phyloP scores from a whole-genome alignment of 1,140 invertebrate species.

The Asbolus verrucosus region DNA sequence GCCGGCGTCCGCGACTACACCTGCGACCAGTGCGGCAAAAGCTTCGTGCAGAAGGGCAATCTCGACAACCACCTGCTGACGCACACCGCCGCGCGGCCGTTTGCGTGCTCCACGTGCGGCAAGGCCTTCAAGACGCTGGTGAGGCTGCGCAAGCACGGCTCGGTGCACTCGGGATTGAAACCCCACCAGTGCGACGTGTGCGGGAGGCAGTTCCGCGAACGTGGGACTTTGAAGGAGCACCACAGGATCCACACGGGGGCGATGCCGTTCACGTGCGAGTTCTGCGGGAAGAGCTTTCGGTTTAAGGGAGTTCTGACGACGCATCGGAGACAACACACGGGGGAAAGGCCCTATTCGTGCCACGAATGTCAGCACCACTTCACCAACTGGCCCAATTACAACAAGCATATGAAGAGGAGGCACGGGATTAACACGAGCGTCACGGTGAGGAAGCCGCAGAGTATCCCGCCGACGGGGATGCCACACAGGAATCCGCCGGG shows the following conservation, averaged over 20 bases:
- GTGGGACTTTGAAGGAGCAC: constrained; percentile 72
- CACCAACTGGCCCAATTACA: constrained; percentile 82
- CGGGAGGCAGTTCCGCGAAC: constrained; percentile 77
- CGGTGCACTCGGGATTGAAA: constrained; percentile 69
- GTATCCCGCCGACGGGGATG: constrained; percentile 64
- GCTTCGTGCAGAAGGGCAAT: constrained; percentile 73
- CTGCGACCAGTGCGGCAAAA: constrained; percentile 73
- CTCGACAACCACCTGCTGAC: constrained; percentile 71
- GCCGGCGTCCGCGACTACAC: constrained; percentile 68
- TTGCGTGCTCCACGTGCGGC: constrained; percentile 66
- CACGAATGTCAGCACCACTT: constrained; percentile 76
- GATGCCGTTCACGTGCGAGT: constrained; percentile 82
- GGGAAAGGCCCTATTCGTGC: constrained; percentile 72
- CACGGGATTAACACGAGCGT: constrained; percentile 72
- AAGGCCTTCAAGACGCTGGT: constrained; percentile 68
- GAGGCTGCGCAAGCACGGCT: constrained; percentile 55
- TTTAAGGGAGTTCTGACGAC: constrained; percentile 78
- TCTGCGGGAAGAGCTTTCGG: constrained; percentile 77
- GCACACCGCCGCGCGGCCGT: constrained; percentile 66
- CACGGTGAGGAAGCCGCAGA: constrained; percentile 61
- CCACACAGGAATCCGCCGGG: constrained; percentile 64
- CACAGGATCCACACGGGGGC: constrained; percentile 85
- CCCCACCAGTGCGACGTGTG: constrained; percentile 82
- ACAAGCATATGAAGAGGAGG: constrained; percentile 80
- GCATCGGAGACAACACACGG: constrained; percentile 75